Evolutionary conservation across 2,113 vertebrate genomes (phyloP).

Genomic region (Peucedramus taeniatus): DNA sequence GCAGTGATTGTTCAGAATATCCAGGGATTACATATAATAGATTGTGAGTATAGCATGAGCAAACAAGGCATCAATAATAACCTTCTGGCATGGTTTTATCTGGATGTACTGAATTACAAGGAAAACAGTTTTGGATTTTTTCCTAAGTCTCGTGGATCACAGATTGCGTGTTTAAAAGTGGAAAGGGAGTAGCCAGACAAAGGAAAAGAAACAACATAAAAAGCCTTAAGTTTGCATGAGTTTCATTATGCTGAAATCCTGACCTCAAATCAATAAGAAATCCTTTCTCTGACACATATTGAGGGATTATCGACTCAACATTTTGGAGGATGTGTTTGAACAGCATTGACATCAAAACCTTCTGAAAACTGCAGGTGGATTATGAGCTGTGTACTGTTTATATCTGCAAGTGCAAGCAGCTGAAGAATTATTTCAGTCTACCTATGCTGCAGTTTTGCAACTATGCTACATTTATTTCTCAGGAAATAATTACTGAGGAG

Average conservation of each 20-base stretch:
- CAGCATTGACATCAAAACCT: slow-evolving; percentile 38
- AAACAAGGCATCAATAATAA: slow-evolving; percentile 57
- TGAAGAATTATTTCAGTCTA: slow-evolving; percentile 17
- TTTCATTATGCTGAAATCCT: slow-evolving; percentile 38
- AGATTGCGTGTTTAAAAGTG: slow-evolving; percentile 16
- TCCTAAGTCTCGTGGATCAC: slow-evolving; percentile 28
- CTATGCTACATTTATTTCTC: neutral
- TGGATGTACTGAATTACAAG: slow-evolving; percentile 50
- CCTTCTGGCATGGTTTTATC: slow-evolving; percentile 40
- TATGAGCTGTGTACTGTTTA: slow-evolving; percentile 45
- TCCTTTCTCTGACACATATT: slow-evolving; percentile 45
- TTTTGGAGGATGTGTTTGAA: slow-evolving; percentile 43
- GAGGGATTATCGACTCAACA: slow-evolving; percentile 44
- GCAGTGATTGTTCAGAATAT: neutral
- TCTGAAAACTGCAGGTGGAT: slow-evolving; percentile 54
- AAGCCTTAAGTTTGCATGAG: slow-evolving; percentile 52
- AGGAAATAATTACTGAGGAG: neutral
- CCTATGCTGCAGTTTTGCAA: neutral
- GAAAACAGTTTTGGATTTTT: slow-evolving; percentile 44
- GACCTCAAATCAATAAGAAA: slow-evolving; percentile 51
- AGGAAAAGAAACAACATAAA: slow-evolving; percentile 27
- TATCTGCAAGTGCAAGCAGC: slow-evolving; percentile 16
- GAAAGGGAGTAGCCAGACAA: slow-evolving; percentile 18
- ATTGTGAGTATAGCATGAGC: neutral
- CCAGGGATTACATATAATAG: slow-evolving; percentile 21